Base-by-base conservation (phyloP, 2,888 invertebrate genomes). In the Sipha maydis region DNA sequence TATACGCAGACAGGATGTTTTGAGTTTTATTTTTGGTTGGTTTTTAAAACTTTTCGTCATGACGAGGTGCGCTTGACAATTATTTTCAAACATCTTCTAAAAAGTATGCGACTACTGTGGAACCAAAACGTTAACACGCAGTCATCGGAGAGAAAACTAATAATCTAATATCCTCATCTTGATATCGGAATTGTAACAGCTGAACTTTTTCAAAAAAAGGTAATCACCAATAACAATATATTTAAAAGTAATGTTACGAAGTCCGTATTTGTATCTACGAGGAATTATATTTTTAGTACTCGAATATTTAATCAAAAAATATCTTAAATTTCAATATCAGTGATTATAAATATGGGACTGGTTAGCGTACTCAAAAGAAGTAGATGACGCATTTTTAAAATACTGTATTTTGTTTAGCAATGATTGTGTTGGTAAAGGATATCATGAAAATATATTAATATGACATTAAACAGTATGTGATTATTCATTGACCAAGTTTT, bases 341-440 rank as follows among this genome's bases (percentile, higher is more conserved):
- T 56, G 56, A 21, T 56, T 56, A 56, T 14, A 56, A 56, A 56
- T 19, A 11, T 56, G 56, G 56, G 17, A 56, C 3, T 56, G 56
- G 56, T 56, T 56, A 56, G 71, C 71, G 5, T 83, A 83, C 34
- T 83, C 83, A 5, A 14, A 56, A 31, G 25, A n/a, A 38, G 11
- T 21, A 21, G 83, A 83, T 34, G 83, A 71, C n/a, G 83, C 71
- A 25, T 83, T 31, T 28, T 83, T 69, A 25, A 67, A 83, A 67
- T 31, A 28, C 7, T 83, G 71, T n/a, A 25, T 34, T 25, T 41
- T 84, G 61, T 84, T 84, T 71, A 8, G 25, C 11, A 73, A 84
- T 28, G 48, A 38, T 11, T 3, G 41, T 21, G 84, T 69, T 28
- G 75, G 84, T 41, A 75, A 38, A 48, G 56, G 67, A 67, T 7